Evolutionary conservation across 2,888 invertebrate genomes (phyloP).

Genomic region (Erynnis tages): DNA sequence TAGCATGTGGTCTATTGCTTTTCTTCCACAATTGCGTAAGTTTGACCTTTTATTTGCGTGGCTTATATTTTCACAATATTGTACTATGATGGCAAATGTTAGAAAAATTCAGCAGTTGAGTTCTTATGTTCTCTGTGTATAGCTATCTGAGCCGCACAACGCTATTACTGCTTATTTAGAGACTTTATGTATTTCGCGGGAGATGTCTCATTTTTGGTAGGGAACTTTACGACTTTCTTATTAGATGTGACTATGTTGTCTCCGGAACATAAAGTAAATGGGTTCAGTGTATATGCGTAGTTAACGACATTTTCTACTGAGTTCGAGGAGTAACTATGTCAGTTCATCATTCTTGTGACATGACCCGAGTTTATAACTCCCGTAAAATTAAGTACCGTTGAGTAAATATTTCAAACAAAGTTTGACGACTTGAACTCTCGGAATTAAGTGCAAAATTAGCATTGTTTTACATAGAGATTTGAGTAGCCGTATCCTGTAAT

Average conservation of each 20-base stretch:
- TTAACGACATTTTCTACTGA: conserved; percentile 1
- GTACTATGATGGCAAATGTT: conserved; percentile 39
- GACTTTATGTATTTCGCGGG: conserved; percentile 56
- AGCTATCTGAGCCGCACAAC: conserved; percentile 47
- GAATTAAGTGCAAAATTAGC: neutral
- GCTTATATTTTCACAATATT: conserved; percentile 39
- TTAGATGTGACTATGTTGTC: conserved; percentile 2
- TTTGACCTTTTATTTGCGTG: conserved; percentile 61
- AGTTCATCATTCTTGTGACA: conserved; percentile 5
- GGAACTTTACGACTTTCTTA: conserved; percentile 42
- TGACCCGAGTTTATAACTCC: neutral
- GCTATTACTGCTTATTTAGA: conserved; percentile 51
- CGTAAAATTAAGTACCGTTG: conserved; percentile 2
- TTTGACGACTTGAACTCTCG: conserved; percentile 1
- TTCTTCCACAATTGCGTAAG: conserved; percentile 56
- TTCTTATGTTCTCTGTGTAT: conserved; percentile 46
- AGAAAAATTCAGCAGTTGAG: conserved; percentile 43
- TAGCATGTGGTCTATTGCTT: conserved; percentile 67
- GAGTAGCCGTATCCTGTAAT: neutral
- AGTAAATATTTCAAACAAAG: conserved; percentile 5
- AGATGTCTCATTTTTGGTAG: conserved; percentile 45
- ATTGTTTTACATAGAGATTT: neutral
- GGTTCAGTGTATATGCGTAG: neutral
- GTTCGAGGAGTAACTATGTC: conserved; percentile 5
- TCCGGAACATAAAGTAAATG: neutral